Base-by-base conservation (phyloP, 2,888 invertebrate genomes). In the Neoascia interrupta region DNA sequence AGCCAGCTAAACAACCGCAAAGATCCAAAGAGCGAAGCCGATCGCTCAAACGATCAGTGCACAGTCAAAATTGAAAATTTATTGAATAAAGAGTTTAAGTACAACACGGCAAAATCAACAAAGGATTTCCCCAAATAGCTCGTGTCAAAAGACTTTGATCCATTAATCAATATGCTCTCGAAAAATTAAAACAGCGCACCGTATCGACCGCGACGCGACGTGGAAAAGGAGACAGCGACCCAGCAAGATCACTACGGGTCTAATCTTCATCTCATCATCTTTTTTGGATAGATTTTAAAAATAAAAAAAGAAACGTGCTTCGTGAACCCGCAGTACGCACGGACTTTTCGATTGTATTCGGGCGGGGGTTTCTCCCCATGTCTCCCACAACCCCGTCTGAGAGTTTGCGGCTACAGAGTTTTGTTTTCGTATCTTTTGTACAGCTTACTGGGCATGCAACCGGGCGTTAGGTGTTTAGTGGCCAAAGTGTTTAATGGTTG, bases 111-210 rank as follows among this genome's bases (percentile, higher is more conserved):
- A 82, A 81, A 82, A 86, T 86, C 88, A 86, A 87, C 87, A 87
- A 88, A 85, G 85, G 86, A 85, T 84, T 87, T 84, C 84, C 85
- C 84, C 85, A 87, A 87, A 86, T 86, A 87, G 87, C 87, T 86
- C 87, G 87, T 87, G 87, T 87, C 87, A 87, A 87, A 87, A 87
- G 87, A 84, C 87, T 87, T 87, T 87, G 87, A 87, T 87, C 87
- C 87, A 87, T 87, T 87, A 87, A 87, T 87, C 87, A 87, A 86
- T 86, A 84, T 85, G 86, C 85, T 84, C 80, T 79, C 81, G 68
- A 81, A 31, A 74, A 74, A 73, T 79, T 79, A 66, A n/a, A 79
- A 79, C 72, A 73, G 60, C 73, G 34, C 70, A 64, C 64, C 53
- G 76, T 64, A 60, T 60, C 66, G 45, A 61, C 51, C 18, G 18